Evolutionary conservation across 92 coral and sea anemone species (phyloP).

Genomic region (Phenganax subtilis): DNA sequence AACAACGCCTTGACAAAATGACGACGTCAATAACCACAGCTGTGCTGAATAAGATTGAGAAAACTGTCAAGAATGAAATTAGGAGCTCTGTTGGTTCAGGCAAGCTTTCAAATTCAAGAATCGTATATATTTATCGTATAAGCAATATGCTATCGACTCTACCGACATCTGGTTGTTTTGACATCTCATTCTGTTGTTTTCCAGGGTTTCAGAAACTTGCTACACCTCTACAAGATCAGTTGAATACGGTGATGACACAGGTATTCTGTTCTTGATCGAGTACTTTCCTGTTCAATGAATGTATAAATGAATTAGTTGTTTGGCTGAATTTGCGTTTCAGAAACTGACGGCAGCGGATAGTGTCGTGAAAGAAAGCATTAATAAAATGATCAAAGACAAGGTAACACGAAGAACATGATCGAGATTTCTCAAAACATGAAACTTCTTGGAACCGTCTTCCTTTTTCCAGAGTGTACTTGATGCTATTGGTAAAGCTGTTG

Average conservation of each 20-base stretch:
- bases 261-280: slow-evolving; percentile 27
- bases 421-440: not conserved
- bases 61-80: slow-evolving; percentile 75
- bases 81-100: slow-evolving; percentile 72
- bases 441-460: not conserved
- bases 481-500: slow-evolving; percentile 77
- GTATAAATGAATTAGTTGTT: too few relatives aligned
- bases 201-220: slow-evolving; percentile 68
- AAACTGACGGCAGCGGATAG: slow-evolving; percentile 90
- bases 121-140: too few relatives aligned
- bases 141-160: too few relatives aligned
- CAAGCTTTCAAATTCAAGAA: not conserved
- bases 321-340: slow-evolving; percentile 38
- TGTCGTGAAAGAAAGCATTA: slow-evolving; percentile 78
- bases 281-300: not conserved
- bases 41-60: slow-evolving; percentile 81
- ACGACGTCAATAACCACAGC: slow-evolving; percentile 78
- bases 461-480: slow-evolving; percentile 70
- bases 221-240: slow-evolving; percentile 73
- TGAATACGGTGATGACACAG: slow-evolving; percentile 79
- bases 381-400: slow-evolving; percentile 87
- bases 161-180: not conserved
- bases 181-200: not conserved
- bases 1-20: slow-evolving; percentile 82
- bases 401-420: slow-evolving; percentile 30